Percentiles rank a stretch among this genome's conserved stretches.
Evolutionary conservation across 2,113 vertebrate species (phyloP).

Genomic region (Boulengeromyrus knoepffleri): DNA sequence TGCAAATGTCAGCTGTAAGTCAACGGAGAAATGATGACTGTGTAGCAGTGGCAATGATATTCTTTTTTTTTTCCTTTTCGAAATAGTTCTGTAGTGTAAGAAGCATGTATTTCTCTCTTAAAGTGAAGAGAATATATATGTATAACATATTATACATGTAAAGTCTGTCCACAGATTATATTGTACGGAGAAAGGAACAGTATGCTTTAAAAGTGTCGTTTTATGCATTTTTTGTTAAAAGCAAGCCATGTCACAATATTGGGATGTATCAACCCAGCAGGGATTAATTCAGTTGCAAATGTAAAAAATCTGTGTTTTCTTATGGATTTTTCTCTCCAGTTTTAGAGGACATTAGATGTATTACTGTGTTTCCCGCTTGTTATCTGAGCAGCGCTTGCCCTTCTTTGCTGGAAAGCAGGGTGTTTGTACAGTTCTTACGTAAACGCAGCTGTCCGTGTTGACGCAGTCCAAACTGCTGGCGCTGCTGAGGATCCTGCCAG

Average conservation of each 20-base stretch:
- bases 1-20: conserved; percentile 17
- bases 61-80: background rate
- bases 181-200: background rate
- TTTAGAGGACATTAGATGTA: background rate
- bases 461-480: background rate
- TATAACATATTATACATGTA: background rate
- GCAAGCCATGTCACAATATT: background rate
- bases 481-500: background rate
- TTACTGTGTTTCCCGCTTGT: background rate
- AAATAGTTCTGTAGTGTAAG: background rate
- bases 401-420: background rate
- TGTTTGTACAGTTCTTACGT: background rate
- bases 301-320: background rate
- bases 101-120: background rate
- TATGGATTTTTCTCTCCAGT: background rate
- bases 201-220: background rate
- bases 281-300: background rate
- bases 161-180: background rate
- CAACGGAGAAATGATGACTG: background rate
- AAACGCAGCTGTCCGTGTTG: background rate
- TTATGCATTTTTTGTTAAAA: background rate
- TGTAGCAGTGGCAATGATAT: background rate
- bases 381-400: background rate
- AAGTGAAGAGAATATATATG: background rate
- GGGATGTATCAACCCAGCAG: background rate